Base-by-base conservation (phyloP, 2,113 vertebrate species). In the Misgurnus anguillicaudatus region DNA sequence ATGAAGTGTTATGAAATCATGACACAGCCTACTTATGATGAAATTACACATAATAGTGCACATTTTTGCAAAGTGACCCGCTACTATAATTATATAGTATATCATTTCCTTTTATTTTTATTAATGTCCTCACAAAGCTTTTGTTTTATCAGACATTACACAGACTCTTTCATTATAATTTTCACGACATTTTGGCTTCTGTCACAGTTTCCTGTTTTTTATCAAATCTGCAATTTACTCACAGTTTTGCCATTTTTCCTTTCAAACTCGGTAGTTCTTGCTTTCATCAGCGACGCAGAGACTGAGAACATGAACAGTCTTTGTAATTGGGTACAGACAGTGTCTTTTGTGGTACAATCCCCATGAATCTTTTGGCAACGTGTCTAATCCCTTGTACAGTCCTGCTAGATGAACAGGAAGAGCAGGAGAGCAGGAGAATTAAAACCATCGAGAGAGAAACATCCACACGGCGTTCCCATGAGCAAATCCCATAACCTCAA, bases 251-350 rank as follows among this genome's bases (percentile, higher is more conserved):
- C 2, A 13, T 9, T 41, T 42, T 60, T 60, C 31, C 55, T 42
- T 42, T 19, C 24, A 60, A 51, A 5, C 4, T 60, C 58, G 42
- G 41, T 45, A 19, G 6, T 21, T 3, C 36, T 72, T 13, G 14
- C 14, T 51, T 14, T 51, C 48, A 51, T 24, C 70, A 9, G 6
- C 14, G 36, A 24, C 6, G 42, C 9, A 24, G 39, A 73, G 4
- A 73, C 58, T 11, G 5, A 45, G 58, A 24, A 73, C n/a, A 51
- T 13, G 4, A 51, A 48, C 70, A 65, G 74, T 82, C 24, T 36
- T 48, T 16, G 7, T 79, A 78, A 86, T 75, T 83, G 24, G 16
- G 75, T 79, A 79, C 81, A 85, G 82, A 83, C 75, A 75, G 3
- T 70, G 42, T 45, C 5, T 61, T 9, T 39, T 64, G 78, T 64